Conservation (phyloP, 1,140 invertebrate genomes). For the Helicoverpa armigera region DNA sequence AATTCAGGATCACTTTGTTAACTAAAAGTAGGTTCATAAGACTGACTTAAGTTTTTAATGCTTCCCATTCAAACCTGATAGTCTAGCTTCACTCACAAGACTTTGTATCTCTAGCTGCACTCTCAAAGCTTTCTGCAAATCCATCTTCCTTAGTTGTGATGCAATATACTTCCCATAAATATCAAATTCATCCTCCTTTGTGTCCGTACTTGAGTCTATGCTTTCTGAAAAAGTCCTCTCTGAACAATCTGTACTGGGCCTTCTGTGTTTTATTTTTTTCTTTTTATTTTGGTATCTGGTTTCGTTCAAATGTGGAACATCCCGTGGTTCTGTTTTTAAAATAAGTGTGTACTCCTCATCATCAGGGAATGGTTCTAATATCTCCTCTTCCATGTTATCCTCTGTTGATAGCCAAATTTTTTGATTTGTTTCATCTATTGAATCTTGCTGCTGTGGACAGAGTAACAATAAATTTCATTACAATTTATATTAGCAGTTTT, state of each 20-base stretch:
- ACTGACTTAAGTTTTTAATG: slow-evolving; percentile 7
- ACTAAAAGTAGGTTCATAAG: not conserved
- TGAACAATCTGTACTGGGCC: slow-evolving; percentile 56
- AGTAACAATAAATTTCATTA: too few relatives aligned
- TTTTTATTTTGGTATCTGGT: slow-evolving; percentile 48
- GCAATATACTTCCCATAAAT: slow-evolving; percentile 79
- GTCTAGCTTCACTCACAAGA: slow-evolving; percentile 72
- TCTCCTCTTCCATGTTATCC: slow-evolving; percentile 53
- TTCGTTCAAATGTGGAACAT: slow-evolving; percentile 40
- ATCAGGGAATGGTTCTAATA: slow-evolving; percentile 58
- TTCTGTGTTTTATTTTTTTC: slow-evolving; percentile 62
- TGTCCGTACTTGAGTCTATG: slow-evolving; percentile 49
- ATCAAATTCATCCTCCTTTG: slow-evolving; percentile 79
- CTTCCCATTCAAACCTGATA: slow-evolving; percentile 62
- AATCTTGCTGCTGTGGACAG: slow-evolving; percentile 40
- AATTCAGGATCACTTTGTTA: not conserved
- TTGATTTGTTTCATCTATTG: slow-evolving; percentile 54
- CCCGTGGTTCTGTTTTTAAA: slow-evolving; percentile 61
- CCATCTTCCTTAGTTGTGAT: slow-evolving; percentile 73
- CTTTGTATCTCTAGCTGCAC: slow-evolving; percentile 76
- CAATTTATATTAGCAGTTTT: too few relatives aligned
- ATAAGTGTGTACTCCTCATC: slow-evolving; percentile 59
- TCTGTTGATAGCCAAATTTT: slow-evolving; percentile 57
- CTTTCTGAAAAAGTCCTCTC: slow-evolving; percentile 57
- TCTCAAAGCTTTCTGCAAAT: slow-evolving; percentile 69